These are phyloP conservation scores for Pristionchus entomophagus DNA, from an alignment of 2,888 invertebrate genomes.

Conservation along the genomic window DNA sequence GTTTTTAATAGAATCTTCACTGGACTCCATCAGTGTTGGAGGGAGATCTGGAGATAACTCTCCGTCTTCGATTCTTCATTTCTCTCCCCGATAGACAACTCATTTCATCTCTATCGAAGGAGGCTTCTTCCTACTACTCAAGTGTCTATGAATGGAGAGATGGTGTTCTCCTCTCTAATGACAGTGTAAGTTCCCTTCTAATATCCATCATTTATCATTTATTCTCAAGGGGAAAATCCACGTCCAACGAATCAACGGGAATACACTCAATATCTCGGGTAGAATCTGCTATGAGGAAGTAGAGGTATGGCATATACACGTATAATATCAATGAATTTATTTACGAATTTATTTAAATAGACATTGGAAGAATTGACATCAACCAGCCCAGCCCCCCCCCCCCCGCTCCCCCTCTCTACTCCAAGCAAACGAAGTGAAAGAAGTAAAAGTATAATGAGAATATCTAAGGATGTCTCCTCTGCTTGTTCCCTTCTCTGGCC, in stretches of 20 bases:
- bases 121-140: background rate
- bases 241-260: background rate
- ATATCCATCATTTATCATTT: background rate
- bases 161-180: slow-evolving; percentile 37
- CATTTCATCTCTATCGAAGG: background rate
- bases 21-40: slow-evolving; percentile 65
- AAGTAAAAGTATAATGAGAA: too few relatives aligned
- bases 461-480: slow-evolving; percentile 8
- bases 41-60: slow-evolving; percentile 62
- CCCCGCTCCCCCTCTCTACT: too few relatives aligned
- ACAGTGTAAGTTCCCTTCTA: background rate
- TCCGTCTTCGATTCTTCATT: slow-evolving; percentile 60
- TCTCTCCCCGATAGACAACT: background rate
- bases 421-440: too few relatives aligned
- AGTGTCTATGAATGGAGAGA: slow-evolving; percentile 37
- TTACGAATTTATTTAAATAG: background rate
- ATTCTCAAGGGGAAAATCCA: background rate
- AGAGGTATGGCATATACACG: slow-evolving; percentile 2
- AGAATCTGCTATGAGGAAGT: slow-evolving; percentile 43
- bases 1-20: slow-evolving; percentile 65
- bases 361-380: too few relatives aligned
- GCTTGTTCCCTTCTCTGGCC: slow-evolving; percentile 44
- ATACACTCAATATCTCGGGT: background rate
- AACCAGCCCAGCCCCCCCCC: background rate
- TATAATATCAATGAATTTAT: background rate